Conservation (phyloP, 2,797 vertebrate genomes). For the Poeciliopsis gracilis region DNA sequence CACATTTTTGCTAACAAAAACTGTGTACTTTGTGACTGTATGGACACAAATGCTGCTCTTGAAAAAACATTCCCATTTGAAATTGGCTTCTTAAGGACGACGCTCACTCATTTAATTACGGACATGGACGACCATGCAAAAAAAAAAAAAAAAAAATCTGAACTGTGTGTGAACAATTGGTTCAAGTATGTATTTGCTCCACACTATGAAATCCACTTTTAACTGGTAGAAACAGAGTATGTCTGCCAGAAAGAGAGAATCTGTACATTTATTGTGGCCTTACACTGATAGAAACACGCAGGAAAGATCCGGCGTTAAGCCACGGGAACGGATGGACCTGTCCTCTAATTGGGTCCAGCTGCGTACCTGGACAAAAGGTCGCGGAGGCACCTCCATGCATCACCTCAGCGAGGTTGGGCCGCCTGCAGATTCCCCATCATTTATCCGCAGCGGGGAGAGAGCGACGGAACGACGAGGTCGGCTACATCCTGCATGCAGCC, state of each 20-base stretch:
- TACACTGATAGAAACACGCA: background rate
- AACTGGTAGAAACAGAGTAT: background rate
- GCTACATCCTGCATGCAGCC: slow-evolving; percentile 44
- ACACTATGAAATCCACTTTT: background rate
- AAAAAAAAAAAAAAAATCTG: too few relatives aligned
- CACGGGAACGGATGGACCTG: slow-evolving; percentile 43
- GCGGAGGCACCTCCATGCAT: slow-evolving; percentile 66
- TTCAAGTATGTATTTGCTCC: too few relatives aligned
- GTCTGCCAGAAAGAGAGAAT: too few relatives aligned
- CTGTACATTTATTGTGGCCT: background rate
- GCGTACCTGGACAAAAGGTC: slow-evolving; percentile 70
- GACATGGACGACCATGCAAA: too few relatives aligned
- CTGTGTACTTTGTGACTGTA: background rate
- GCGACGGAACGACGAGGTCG: slow-evolving; percentile 65
- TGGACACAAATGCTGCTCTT: too few relatives aligned
- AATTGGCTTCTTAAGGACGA: too few relatives aligned
- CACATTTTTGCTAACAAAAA: background rate
- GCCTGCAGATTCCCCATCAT: slow-evolving; percentile 57
- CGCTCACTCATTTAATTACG: too few relatives aligned
- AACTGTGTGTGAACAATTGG: too few relatives aligned
- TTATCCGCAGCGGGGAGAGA: slow-evolving; percentile 62
- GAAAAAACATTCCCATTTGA: too few relatives aligned
- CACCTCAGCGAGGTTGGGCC: slow-evolving; percentile 58
- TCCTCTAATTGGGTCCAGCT: slow-evolving; percentile 50
- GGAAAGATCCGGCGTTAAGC: slow-evolving; percentile 16